These are phyloP conservation scores for Drosophila parvula DNA, from an alignment of 1,140 invertebrate genomes.

Conservation along the genomic window DNA sequence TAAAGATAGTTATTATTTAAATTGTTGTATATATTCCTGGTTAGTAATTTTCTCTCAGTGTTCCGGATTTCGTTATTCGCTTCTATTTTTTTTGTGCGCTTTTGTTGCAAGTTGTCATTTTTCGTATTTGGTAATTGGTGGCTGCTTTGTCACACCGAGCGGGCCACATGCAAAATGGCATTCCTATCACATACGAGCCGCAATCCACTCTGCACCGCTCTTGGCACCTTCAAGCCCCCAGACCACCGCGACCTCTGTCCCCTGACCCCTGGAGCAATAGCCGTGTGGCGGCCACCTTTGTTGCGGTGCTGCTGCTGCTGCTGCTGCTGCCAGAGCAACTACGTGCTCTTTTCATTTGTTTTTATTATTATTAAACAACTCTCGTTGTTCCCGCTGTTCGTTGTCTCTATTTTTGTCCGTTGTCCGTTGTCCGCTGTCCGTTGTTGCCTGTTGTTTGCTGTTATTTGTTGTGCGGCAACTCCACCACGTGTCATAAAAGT, in stretches of 20 bases:
- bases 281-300: slow-evolving; percentile 29
- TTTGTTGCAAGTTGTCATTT: slow-evolving; percentile 78
- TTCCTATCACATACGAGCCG: slow-evolving; percentile 60
- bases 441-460: slow-evolving; percentile 31
- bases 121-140: slow-evolving; percentile 81
- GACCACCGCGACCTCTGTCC: slow-evolving; percentile 17
- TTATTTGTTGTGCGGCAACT: slow-evolving; percentile 67
- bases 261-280: slow-evolving; percentile 17
- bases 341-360: slow-evolving; percentile 80
- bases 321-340: slow-evolving; percentile 53
- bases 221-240: slow-evolving; percentile 3
- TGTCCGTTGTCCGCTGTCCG: slow-evolving; percentile 25
- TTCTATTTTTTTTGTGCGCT: slow-evolving; percentile 23
- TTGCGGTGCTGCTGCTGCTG: slow-evolving; percentile 22
- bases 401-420: slow-evolving; percentile 46
- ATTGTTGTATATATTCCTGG: no score
- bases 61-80: slow-evolving; percentile 20
- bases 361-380: slow-evolving; percentile 81
- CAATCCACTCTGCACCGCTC: slow-evolving; percentile 27
- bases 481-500: slow-evolving; percentile 79
- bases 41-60: slow-evolving; percentile 15
- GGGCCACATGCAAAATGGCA: slow-evolving; percentile 73
- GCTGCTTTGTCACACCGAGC: slow-evolving; percentile 75
- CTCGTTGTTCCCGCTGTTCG: slow-evolving; percentile 51
- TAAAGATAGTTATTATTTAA: no score